These are phyloP conservation scores for Neodiprion fabricii DNA, from an alignment of 1,140 invertebrate species.

Conservation along the genomic window DNA sequence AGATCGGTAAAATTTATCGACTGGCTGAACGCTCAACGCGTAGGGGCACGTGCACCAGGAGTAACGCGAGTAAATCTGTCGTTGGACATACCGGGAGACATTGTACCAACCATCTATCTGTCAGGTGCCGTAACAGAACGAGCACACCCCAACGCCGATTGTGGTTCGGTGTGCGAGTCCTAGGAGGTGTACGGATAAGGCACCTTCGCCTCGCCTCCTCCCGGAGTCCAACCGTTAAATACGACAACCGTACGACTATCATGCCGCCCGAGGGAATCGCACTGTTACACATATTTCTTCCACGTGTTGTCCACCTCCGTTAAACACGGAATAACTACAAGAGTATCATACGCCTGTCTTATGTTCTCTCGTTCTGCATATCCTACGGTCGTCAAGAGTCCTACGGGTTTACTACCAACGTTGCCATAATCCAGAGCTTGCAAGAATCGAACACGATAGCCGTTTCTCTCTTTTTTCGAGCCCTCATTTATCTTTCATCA, in stretches of 20 bases:
- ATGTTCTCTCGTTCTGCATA: neutral
- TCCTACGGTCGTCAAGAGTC: neutral
- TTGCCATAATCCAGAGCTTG: no score
- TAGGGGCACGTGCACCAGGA: neutral
- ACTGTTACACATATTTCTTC: neutral
- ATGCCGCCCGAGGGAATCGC: neutral
- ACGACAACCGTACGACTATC: slow-evolving; percentile 1
- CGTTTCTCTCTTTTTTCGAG: neutral
- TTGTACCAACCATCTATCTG: neutral
- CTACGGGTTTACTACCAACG: no score
- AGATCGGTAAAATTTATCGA: neutral
- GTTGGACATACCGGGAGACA: slow-evolving; percentile 2
- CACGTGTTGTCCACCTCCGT: neutral
- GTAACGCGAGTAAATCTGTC: neutral
- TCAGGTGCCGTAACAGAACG: slow-evolving; percentile 1
- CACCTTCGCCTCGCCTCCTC: no score
- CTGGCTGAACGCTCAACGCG: neutral
- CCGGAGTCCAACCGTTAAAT: neutral
- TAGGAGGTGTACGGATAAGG: no score
- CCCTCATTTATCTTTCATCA: neutral
- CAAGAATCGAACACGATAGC: neutral
- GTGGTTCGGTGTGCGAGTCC: no score
- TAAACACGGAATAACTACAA: neutral
- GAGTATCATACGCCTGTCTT: no score
- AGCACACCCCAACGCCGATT: neutral